Conservation (phyloP, 2,888 invertebrate genomes). For the Heliothis peltigera region DNA sequence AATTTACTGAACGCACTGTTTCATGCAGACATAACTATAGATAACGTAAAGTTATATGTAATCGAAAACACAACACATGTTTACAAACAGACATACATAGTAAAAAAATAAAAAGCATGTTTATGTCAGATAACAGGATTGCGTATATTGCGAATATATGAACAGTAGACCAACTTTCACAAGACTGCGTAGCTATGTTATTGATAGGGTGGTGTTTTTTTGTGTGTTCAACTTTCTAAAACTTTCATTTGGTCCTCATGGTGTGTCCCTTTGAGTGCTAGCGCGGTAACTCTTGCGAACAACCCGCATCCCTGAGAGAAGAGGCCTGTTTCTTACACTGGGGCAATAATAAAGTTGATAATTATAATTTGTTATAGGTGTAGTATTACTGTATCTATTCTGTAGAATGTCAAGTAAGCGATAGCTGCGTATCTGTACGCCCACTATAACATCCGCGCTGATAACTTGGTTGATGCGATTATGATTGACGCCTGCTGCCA, state of each 20-base stretch:
- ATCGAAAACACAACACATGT: conserved; percentile 50
- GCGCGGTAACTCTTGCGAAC: no score
- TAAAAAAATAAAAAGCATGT: conserved; percentile 34
- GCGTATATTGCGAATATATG: not conserved
- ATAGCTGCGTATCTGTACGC: conserved; percentile 43
- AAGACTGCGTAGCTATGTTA: no score
- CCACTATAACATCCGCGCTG: conserved; percentile 56
- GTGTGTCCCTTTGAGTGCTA: no score
- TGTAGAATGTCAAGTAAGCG: conserved; percentile 1
- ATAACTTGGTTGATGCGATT: conserved; percentile 47
- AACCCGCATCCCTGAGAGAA: no score
- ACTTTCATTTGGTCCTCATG: no score
- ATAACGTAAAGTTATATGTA: conserved; percentile 33
- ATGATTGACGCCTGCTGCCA: conserved; percentile 43
- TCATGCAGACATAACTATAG: conserved; percentile 28
- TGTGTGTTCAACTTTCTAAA: no score
- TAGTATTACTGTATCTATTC: conserved; percentile 16
- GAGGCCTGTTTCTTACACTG: no score
- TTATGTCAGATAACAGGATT: conserved; percentile 34
- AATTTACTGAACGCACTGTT: conserved; percentile 20
- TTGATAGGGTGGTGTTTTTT: no score
- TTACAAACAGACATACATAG: conserved; percentile 19
- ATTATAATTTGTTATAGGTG: no score
- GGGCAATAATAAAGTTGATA: no score
- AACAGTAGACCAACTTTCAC: conserved; percentile 13